A percentile compares a stretch with the other conserved stretches of the same genome.
phyloP scores from a whole-genome alignment of 2,797 vertebrate genomes.

The Carapus acus region DNA sequence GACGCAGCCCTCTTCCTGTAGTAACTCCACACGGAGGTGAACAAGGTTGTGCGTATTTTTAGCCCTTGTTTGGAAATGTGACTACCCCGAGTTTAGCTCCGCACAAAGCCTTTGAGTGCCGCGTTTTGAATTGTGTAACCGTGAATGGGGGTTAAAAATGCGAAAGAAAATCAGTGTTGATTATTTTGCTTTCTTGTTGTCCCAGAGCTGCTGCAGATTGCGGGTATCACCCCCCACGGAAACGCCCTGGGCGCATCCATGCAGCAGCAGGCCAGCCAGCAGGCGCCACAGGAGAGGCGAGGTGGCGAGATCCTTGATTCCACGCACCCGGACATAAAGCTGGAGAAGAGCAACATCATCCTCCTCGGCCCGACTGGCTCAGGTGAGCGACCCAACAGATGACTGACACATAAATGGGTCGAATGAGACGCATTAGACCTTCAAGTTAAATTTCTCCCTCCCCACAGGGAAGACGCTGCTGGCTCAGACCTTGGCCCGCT shows the following conservation, averaged over 20 bases:
- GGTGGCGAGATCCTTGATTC: conserved; percentile 92
- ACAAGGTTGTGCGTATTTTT: conserved; percentile 42
- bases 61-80: conserved; percentile 32
- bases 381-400: conserved; percentile 78
- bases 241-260: conserved; percentile 92
- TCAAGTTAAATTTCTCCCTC: not conserved
- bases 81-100: conserved; percentile 5
- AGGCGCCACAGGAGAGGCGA: conserved; percentile 86
- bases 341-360: conserved; percentile 99
- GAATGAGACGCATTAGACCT: not conserved
- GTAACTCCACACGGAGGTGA: conserved; percentile 35
- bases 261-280: conserved; percentile 92
- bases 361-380: conserved; percentile 97
- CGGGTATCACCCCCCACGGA: conserved; percentile 93
- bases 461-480: conserved; percentile 89
- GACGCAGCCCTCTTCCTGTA: conserved; percentile 14
- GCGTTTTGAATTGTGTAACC: not conserved
- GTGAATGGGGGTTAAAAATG: no score
- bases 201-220: conserved; percentile 92
- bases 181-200: no score
- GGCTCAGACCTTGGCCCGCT: conserved; percentile 94
- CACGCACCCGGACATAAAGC: conserved; percentile 85
- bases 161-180: no score
- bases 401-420: no score
- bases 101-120: conserved; percentile 5